phyloP scores from a whole-genome alignment of 2,113 vertebrate species.

The Tor tambroides region DNA sequence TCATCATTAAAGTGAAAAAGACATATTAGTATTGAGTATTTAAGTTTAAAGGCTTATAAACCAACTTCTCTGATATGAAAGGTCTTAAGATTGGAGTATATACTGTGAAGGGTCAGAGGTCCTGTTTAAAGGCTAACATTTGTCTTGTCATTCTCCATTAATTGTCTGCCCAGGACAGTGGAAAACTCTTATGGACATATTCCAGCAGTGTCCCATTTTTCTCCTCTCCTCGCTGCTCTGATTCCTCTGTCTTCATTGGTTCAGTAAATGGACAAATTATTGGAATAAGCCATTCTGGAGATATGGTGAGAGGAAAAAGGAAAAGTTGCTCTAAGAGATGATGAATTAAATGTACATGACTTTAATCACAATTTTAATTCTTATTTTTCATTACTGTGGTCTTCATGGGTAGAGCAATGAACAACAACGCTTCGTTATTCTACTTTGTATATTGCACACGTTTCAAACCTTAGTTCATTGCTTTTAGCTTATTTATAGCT shows the following conservation, averaged over 20 bases:
- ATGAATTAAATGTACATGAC: neutral
- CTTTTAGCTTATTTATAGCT: neutral
- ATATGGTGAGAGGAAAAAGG: slow-evolving; percentile 77
- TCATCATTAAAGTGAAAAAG: neutral
- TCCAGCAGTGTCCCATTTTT: slow-evolving; percentile 85
- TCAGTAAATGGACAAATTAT: slow-evolving; percentile 88
- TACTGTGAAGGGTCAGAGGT: neutral
- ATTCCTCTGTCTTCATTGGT: slow-evolving; percentile 77
- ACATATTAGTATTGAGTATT: neutral
- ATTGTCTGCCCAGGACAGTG: slow-evolving; percentile 74
- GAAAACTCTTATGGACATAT: slow-evolving; percentile 81
- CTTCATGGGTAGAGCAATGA: neutral
- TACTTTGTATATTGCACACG: neutral
- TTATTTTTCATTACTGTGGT: neutral
- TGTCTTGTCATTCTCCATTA: neutral
- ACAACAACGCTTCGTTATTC: neutral
- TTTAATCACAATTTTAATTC: neutral
- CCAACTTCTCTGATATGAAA: neutral
- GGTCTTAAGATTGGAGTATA: neutral
- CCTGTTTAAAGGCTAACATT: slow-evolving; percentile 4
- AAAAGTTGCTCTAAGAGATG: neutral
- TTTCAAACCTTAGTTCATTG: no score
- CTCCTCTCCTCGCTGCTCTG: slow-evolving; percentile 84
- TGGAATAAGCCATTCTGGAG: slow-evolving; percentile 81
- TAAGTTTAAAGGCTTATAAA: neutral